Percentiles rank a stretch among this genome's conserved stretches.
phyloP scores from a whole-genome alignment of 2,888 invertebrate species.

The Synanthedon andrenaeformis region DNA sequence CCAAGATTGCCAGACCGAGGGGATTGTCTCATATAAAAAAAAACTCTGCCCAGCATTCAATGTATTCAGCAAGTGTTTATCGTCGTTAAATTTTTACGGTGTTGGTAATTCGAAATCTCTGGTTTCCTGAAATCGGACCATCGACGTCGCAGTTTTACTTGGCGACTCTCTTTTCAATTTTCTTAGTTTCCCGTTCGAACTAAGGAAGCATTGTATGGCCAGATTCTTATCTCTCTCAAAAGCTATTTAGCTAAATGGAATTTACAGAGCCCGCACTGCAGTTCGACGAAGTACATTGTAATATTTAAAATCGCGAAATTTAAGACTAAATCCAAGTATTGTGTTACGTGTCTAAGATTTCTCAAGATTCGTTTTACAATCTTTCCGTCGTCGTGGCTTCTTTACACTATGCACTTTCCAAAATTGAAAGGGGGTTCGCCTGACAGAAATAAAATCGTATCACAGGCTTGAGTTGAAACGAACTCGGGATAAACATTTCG shows the following conservation, averaged over 20 bases:
- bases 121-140: slow-evolving; percentile 61
- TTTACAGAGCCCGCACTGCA: slow-evolving; percentile 69
- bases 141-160: slow-evolving; percentile 55
- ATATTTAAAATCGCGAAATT: slow-evolving; percentile 68
- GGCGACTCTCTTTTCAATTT: slow-evolving; percentile 70
- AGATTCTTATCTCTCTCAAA: slow-evolving; percentile 68
- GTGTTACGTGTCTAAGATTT: slow-evolving; percentile 54
- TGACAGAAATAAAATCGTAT: neutral
- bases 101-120: slow-evolving; percentile 58
- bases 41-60: slow-evolving; percentile 38
- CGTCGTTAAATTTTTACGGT: slow-evolving; percentile 54
- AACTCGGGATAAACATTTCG: neutral
- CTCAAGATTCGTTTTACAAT: slow-evolving; percentile 35
- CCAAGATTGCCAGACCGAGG: slow-evolving; percentile 61
- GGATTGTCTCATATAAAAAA: slow-evolving; percentile 48
- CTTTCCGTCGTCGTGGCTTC: slow-evolving; percentile 19
- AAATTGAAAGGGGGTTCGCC: slow-evolving; percentile 35
- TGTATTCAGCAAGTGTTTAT: slow-evolving; percentile 45
- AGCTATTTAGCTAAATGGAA: slow-evolving; percentile 71
- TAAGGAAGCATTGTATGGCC: slow-evolving; percentile 65
- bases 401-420: slow-evolving; percentile 46
- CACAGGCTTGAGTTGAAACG: neutral
- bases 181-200: slow-evolving; percentile 63
- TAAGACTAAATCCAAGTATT: slow-evolving; percentile 55
- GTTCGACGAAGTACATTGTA: slow-evolving; percentile 67